Conservation (phyloP, 2,888 invertebrate species). For the Rhagium mordax region DNA sequence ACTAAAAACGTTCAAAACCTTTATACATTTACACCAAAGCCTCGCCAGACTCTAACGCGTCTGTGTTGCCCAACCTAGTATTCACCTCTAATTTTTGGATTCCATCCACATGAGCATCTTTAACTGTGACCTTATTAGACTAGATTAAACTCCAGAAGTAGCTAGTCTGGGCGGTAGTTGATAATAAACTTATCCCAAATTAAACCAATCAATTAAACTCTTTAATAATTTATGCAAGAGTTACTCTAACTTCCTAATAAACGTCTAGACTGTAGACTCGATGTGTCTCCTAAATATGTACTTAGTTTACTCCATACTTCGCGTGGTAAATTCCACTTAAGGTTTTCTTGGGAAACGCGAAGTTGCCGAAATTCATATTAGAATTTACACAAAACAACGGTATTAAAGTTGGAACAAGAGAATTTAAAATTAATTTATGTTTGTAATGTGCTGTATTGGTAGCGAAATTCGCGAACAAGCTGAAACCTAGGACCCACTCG, state of each 20-base stretch:
- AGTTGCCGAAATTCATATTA: slow-evolving; percentile 3
- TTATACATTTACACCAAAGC: no score
- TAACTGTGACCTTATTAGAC: no score
- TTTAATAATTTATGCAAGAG: slow-evolving; percentile 10
- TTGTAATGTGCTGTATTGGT: slow-evolving; percentile 19
- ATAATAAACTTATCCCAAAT: neutral
- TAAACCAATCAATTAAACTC: slow-evolving; percentile 22
- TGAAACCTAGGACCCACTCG: neutral
- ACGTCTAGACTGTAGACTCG: slow-evolving; percentile 27
- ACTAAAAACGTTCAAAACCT: no score
- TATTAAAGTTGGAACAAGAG: slow-evolving; percentile 12
- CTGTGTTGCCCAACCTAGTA: no score
- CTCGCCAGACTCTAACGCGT: no score
- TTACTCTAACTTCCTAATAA: slow-evolving; percentile 18
- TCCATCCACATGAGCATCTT: no score
- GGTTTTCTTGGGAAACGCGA: slow-evolving; percentile 6
- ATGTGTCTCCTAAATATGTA: slow-evolving; percentile 8
- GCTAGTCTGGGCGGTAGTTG: neutral
- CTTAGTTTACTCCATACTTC: neutral
- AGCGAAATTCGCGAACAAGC: slow-evolving; percentile 3
- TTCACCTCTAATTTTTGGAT: no score
- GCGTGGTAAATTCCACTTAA: slow-evolving; percentile 12
- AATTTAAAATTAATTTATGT: slow-evolving; percentile 33
- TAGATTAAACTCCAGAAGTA: neutral
- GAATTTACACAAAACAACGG: slow-evolving; percentile 25